These are phyloP conservation scores for Heterotilapia buettikoferi DNA, from an alignment of 2,113 vertebrate genomes.

Conservation along the genomic window DNA sequence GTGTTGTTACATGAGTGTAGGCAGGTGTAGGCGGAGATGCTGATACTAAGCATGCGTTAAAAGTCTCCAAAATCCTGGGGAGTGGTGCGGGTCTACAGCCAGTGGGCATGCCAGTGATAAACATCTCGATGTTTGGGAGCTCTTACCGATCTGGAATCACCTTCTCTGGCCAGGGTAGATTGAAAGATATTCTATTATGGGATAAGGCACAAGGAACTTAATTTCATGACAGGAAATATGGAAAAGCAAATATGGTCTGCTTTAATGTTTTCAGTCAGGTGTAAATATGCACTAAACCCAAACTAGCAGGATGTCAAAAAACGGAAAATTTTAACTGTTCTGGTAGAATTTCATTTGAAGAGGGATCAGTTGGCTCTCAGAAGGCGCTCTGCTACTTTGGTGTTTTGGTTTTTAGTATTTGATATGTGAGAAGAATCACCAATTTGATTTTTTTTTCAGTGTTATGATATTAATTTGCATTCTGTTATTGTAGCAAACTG, in stretches of 20 bases:
- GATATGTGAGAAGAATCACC: not conserved
- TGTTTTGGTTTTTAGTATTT: not conserved
- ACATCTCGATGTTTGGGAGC: conserved; percentile 33
- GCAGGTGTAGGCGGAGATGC: conserved; percentile 6
- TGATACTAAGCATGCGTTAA: conserved; percentile 47
- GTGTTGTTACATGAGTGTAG: conserved; percentile 2
- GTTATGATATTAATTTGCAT: not conserved
- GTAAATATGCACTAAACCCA: not conserved
- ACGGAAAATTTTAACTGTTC: accelerated
- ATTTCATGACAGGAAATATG: not conserved
- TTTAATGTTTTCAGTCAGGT: not conserved
- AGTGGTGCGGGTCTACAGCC: conserved; percentile 12
- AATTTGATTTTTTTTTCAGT: not conserved
- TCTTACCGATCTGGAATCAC: conserved; percentile 95
- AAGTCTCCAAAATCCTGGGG: not conserved
- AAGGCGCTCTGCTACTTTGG: accelerated
- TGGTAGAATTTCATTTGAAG: not conserved
- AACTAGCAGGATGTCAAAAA: not conserved
- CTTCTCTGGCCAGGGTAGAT: conserved; percentile 98
- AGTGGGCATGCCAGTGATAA: conserved; percentile 58
- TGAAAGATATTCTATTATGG: conserved; percentile 95
- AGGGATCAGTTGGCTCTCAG: not conserved
- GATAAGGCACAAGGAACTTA: conserved; percentile 72
- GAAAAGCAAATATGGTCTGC: not conserved
- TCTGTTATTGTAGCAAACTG: not conserved